Conservation (phyloP, 2,797 vertebrate species). For the Chrosomus eos region DNA sequence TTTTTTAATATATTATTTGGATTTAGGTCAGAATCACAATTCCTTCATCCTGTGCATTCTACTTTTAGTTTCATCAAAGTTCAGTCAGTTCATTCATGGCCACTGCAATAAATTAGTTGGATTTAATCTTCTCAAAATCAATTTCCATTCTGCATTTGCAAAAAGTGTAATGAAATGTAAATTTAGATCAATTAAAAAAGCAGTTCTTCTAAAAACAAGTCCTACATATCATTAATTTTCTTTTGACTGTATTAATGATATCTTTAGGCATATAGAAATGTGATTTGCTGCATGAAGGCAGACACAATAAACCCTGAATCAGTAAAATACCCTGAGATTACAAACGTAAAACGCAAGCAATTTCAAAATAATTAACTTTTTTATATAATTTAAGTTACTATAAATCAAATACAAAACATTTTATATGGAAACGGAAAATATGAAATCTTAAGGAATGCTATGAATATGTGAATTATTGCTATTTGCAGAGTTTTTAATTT, state of each 20-base stretch:
- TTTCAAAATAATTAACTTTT: neutral
- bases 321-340: neutral
- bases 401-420: neutral
- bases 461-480: neutral
- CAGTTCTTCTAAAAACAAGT: neutral
- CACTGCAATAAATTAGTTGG: slow-evolving; percentile 2
- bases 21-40: neutral
- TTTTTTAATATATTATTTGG: neutral
- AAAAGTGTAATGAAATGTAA: neutral
- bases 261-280: neutral
- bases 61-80: neutral
- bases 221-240: neutral
- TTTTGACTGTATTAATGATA: neutral
- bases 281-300: neutral
- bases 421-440: neutral
- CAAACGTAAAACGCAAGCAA: neutral
- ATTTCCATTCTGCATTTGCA: neutral
- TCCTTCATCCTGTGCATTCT: neutral
- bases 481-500: neutral
- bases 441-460: neutral
- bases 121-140: neutral
- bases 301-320: neutral
- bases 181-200: neutral
- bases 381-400: too few relatives aligned
- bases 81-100: neutral